Conservation (phyloP, 2,113 vertebrate genomes). For the Theristicus caerulescens region DNA sequence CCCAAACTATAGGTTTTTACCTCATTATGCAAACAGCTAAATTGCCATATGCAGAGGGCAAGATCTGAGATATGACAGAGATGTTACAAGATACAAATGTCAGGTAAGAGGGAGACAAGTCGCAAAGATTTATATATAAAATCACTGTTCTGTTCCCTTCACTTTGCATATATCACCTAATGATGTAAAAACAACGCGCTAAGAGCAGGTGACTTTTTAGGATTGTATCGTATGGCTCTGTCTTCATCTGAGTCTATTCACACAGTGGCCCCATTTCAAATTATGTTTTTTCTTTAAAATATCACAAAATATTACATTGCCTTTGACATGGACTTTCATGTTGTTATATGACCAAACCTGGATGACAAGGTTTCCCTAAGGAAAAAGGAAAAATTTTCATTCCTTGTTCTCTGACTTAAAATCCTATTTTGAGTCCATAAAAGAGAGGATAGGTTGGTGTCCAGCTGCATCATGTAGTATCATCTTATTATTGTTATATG, state of each 20-base stretch:
- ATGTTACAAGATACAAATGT: neutral
- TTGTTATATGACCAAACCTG: neutral
- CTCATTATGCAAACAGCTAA: neutral
- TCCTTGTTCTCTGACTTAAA: neutral
- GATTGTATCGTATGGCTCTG: neutral
- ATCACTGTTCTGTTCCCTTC: neutral
- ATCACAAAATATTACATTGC: neutral
- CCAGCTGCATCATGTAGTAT: neutral
- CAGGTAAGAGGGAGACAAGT: neutral
- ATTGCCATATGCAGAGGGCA: neutral
- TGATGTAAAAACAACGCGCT: neutral
- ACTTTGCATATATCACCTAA: neutral
- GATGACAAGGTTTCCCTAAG: neutral
- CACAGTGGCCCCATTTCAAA: neutral
- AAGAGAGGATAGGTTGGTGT: neutral
- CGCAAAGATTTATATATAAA: neutral
- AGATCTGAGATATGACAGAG: neutral
- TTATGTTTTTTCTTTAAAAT: neutral
- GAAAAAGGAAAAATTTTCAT: neutral
- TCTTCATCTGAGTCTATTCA: neutral
- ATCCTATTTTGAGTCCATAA: neutral
- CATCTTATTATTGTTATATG: neutral
- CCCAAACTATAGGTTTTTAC: neutral
- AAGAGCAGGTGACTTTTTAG: neutral
- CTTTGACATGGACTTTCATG: neutral